Evolutionary conservation across 2,113 vertebrate genomes (phyloP), one percentile per base, ranked within the genome.

Genomic region (Hippocampus abdominalis): DNA sequence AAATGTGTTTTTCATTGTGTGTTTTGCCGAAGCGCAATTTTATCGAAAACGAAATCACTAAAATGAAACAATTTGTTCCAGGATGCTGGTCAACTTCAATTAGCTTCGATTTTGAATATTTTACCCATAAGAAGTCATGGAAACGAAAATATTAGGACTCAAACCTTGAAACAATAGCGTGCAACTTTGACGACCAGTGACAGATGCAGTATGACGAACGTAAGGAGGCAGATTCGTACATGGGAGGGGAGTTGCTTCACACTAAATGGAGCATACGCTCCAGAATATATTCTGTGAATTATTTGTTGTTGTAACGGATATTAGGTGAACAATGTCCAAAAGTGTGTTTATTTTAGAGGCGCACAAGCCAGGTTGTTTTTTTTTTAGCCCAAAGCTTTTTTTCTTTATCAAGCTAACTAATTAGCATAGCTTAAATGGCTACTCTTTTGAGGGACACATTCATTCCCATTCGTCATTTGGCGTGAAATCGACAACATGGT

Each of bases 401-500:
- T 11, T 23, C 3, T 32, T 18, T 27, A 12, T 27, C 23, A 12
- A 25, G 2, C 2, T 1, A 57, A 57, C 4, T 25, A 57, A 57
- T 60, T 32, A 60, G 27, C 18, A 16, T 29, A 60, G 27, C 27
- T 60, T 32, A 32, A 20, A 32, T 27, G 27, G 57, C 15, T 16
- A 60, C 4, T 32, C 2, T 27, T 32, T 15, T 60, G 27, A 60
- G 6, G 32, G 27, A 29, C 9, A 9, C 27, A 16, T 60, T 7
- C 2, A 16, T 27, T 29, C 8, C 16, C 27, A 60, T 60, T 15
- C 57, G 1, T 60, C 25, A 60, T 60, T 60, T 60, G 27, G 66
- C 75, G 44, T 77, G 64, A 86, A 32, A 79, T 67, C 68, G 66
- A 67, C 62, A 44, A 67, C 53, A 54, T 61, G 72, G 69, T 70